Evolutionary conservation across 2,113 vertebrate species (phyloP).

Genomic region (Amphiprion percula): DNA sequence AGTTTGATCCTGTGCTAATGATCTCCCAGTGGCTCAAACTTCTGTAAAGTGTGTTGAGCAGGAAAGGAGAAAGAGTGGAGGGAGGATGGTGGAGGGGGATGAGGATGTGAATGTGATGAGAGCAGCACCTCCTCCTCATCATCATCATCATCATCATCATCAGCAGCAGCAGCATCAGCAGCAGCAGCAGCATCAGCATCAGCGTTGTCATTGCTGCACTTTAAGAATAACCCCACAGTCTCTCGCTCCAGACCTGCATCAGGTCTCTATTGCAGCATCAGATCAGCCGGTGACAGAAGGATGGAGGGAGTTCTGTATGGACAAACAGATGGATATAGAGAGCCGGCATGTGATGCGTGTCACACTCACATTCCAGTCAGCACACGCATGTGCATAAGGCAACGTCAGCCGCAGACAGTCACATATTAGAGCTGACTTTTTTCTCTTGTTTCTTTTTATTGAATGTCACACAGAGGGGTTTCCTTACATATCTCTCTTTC

Average conservation of each 20-base stretch:
- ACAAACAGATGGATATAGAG: slow-evolving; percentile 65
- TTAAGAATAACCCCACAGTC: slow-evolving; percentile 8
- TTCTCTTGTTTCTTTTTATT: slow-evolving; percentile 61
- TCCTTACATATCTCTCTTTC: slow-evolving; percentile 43
- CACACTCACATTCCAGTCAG: slow-evolving; percentile 48
- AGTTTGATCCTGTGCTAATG: slow-evolving; percentile 81
- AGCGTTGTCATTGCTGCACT: slow-evolving; percentile 22
- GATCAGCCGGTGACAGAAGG: slow-evolving; percentile 64
- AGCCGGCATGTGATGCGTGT: slow-evolving; percentile 63
- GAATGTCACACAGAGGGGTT: slow-evolving; percentile 50
- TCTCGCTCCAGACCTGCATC: background rate
- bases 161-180: slow-evolving; percentile 12
- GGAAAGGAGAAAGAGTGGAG: slow-evolving; percentile 40
- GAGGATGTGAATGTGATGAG: slow-evolving; percentile 28
- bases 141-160: slow-evolving; percentile 36
- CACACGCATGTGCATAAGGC: slow-evolving; percentile 51
- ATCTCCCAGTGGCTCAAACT: slow-evolving; percentile 80
- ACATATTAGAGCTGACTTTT: slow-evolving; percentile 49
- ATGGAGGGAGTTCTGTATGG: slow-evolving; percentile 57
- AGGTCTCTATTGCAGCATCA: slow-evolving; percentile 36
- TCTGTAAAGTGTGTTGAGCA: slow-evolving; percentile 69
- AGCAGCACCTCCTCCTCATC: slow-evolving; percentile 45
- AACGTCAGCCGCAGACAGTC: slow-evolving; percentile 61
- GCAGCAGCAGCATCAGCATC: slow-evolving; percentile 39
- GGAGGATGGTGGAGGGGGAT: background rate